Percentiles rank a stretch among this genome's conserved stretches.
These are phyloP conservation scores for Drepanosiphum platanoidis DNA, from an alignment of 2,888 invertebrate species.

Conservation along the genomic window DNA sequence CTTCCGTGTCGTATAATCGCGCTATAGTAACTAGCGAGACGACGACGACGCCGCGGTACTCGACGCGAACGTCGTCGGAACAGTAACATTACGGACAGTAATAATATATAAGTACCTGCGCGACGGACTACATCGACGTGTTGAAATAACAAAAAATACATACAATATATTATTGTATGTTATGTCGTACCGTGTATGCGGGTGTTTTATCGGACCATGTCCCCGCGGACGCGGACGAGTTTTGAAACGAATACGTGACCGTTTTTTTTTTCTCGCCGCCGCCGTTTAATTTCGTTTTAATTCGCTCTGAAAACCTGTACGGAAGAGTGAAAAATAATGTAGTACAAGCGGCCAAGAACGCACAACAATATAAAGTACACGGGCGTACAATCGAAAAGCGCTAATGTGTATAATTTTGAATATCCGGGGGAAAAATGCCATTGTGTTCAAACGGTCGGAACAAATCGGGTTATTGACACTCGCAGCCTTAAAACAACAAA, in stretches of 20 bases:
- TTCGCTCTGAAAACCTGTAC: background rate
- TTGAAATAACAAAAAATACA: too few relatives aligned
- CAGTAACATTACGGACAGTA: too few relatives aligned
- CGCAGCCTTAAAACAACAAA: slow-evolving; percentile 10
- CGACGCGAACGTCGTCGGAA: too few relatives aligned
- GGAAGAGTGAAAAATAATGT: slow-evolving; percentile 21
- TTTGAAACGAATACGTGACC: too few relatives aligned
- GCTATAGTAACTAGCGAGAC: too few relatives aligned
- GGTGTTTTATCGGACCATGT: slow-evolving; percentile 25
- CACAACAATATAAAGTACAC: background rate
- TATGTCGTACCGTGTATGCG: too few relatives aligned
- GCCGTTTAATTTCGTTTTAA: slow-evolving; percentile 17
- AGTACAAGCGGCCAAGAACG: slow-evolving; percentile 2
- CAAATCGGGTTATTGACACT: slow-evolving; percentile 56
- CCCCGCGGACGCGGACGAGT: too few relatives aligned
- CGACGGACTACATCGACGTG: too few relatives aligned
- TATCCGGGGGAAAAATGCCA: slow-evolving; percentile 50
- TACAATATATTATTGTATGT: too few relatives aligned
- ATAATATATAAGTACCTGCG: too few relatives aligned
- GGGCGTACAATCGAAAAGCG: slow-evolving; percentile 42
- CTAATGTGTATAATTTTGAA: slow-evolving; percentile 56
- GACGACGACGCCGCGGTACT: too few relatives aligned
- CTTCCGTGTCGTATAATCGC: too few relatives aligned
- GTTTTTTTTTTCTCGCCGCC: slow-evolving; percentile 13
- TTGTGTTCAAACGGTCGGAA: slow-evolving; percentile 58